Conservation (phyloP, 2,888 invertebrate genomes). For the Frankliniella intonsa region DNA sequence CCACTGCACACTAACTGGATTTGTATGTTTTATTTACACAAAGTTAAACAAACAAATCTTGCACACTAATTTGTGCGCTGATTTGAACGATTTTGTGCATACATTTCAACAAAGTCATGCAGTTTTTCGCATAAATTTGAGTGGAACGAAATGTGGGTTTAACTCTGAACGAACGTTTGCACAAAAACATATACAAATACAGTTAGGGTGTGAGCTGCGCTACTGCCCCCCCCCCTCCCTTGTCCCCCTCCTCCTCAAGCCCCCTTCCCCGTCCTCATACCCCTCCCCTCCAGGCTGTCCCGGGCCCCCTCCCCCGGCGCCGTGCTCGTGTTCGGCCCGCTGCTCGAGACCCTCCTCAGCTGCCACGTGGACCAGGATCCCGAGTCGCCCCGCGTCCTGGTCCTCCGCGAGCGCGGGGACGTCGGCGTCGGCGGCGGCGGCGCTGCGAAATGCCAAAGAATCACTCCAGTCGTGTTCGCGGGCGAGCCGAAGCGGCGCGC, state of each 20-base stretch:
- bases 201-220: no score
- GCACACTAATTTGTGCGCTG: no score
- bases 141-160: no score
- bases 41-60: no score
- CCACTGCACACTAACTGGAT: no score
- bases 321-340: background rate
- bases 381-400: background rate
- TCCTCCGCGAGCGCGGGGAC: background rate
- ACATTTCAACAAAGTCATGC: no score
- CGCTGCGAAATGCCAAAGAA: background rate
- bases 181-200: no score
- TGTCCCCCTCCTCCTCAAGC: background rate
- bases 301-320: background rate
- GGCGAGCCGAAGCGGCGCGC: background rate
- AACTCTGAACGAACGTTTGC: no score
- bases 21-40: no score
- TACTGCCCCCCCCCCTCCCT: background rate
- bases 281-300: background rate
- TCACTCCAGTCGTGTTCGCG: background rate
- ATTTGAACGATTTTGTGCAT: no score
- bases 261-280: background rate
- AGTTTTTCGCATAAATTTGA: no score
- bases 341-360: background rate
- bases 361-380: background rate
- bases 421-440: background rate